A percentile compares a stretch with the other conserved stretches of the same genome.
phyloP scores from a whole-genome alignment of 2,888 invertebrate genomes.

The Papilio protenor region DNA sequence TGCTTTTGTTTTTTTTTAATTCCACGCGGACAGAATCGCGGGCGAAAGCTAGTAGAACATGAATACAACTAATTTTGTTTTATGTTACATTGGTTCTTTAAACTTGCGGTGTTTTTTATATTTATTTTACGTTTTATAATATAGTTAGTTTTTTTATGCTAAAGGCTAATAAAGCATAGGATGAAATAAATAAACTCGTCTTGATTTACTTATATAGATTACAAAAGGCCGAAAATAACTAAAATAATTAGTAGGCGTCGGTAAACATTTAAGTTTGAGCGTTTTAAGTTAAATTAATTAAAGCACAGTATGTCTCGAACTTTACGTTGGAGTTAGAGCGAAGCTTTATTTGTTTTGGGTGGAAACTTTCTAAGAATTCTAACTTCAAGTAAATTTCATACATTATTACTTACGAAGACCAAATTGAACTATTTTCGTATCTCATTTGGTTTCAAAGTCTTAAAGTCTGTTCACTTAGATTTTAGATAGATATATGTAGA shows the following conservation, averaged over 20 bases:
- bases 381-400: conserved; percentile 15
- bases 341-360: conserved; percentile 4
- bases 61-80: too few relatives aligned
- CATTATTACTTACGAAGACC: not conserved
- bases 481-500: not conserved
- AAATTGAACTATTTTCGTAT: not conserved
- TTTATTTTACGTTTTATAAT: too few relatives aligned
- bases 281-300: conserved; percentile 24
- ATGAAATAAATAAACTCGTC: not conserved
- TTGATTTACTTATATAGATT: not conserved
- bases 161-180: not conserved
- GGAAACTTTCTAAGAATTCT: not conserved
- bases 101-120: too few relatives aligned
- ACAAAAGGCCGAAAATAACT: not conserved
- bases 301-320: not conserved
- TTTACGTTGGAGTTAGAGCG: not conserved
- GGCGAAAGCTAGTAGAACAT: too few relatives aligned
- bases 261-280: not conserved
- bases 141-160: too few relatives aligned
- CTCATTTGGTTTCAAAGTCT: not conserved
- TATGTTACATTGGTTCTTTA: too few relatives aligned
- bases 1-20: too few relatives aligned
- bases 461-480: not conserved
- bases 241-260: not conserved
- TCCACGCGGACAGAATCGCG: too few relatives aligned